These are phyloP conservation scores for Nipponacmea schrenckii DNA, from an alignment of 2,888 invertebrate genomes.

Conservation along the genomic window DNA sequence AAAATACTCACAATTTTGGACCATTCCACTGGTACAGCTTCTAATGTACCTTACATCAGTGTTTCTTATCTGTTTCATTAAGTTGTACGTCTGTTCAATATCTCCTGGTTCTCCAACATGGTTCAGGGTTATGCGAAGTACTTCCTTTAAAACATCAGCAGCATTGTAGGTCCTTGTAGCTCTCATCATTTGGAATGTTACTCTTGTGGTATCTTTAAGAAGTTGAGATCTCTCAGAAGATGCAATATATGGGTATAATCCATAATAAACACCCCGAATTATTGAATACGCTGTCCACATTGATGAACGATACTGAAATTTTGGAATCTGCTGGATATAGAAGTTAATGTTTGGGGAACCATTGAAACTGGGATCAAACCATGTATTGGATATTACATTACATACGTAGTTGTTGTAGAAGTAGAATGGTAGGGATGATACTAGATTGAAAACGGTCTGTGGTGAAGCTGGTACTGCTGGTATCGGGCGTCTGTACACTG, in stretches of 20 bases:
- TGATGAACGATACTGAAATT: background rate
- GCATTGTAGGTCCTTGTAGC: background rate
- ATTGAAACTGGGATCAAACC: background rate
- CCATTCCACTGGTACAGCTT: background rate
- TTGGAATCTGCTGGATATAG: background rate
- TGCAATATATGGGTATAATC: background rate
- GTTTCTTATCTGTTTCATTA: background rate
- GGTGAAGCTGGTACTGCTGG: too few species aligned
- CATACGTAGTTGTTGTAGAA: slow-evolving; percentile 18
- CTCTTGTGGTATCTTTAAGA: background rate
- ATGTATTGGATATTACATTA: slow-evolving; percentile 2
- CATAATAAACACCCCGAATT: background rate
- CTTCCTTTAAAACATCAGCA: background rate
- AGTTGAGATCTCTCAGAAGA: background rate
- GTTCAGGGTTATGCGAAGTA: background rate
- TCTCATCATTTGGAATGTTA: background rate
- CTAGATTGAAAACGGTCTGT: slow-evolving; percentile 1
- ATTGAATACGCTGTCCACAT: background rate
- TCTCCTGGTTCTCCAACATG: background rate
- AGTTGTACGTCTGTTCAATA: background rate
- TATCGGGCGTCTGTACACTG: too few species aligned
- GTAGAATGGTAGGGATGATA: slow-evolving; percentile 1
- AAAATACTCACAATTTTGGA: background rate
- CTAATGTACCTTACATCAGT: background rate
- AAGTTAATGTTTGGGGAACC: too few species aligned